These are phyloP conservation scores for Zosterops borbonicus DNA, from an alignment of 2,113 vertebrate species.

Conservation along the genomic window DNA sequence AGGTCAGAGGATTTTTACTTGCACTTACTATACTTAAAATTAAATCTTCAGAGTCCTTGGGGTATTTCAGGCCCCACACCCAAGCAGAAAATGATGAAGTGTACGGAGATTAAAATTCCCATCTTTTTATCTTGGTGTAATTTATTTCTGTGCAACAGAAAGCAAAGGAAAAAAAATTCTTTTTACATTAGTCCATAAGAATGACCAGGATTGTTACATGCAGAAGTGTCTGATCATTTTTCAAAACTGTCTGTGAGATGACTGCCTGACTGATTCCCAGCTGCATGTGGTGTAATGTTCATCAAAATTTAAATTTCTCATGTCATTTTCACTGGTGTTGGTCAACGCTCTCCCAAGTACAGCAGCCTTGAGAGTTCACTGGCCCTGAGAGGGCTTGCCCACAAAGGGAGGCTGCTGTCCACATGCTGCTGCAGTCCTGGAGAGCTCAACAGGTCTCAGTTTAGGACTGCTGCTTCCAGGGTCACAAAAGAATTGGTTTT, in stretches of 20 bases:
- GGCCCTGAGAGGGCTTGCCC: background rate
- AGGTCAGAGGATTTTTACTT: background rate
- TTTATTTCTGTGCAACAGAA: background rate
- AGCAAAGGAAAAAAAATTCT: background rate
- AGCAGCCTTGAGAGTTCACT: no score
- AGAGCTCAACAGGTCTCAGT: background rate
- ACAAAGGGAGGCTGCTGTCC: background rate
- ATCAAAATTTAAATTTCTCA: background rate
- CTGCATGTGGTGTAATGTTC: background rate
- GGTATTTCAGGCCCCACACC: background rate
- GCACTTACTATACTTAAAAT: background rate
- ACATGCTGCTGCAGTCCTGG: rapidly evolving
- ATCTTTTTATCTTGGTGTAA: background rate
- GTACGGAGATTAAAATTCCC: background rate
- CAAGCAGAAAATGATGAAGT: background rate
- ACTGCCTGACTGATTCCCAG: background rate
- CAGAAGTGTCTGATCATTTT: background rate
- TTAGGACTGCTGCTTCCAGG: background rate
- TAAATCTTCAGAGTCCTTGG: background rate
- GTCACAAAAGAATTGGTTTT: background rate
- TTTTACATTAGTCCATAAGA: background rate
- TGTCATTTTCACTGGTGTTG: background rate
- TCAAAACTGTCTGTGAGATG: background rate
- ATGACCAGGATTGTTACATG: background rate
- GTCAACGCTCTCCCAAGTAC: rapidly evolving